Conservation (phyloP, 2,888 invertebrate species). For the Tachina grossa region DNA sequence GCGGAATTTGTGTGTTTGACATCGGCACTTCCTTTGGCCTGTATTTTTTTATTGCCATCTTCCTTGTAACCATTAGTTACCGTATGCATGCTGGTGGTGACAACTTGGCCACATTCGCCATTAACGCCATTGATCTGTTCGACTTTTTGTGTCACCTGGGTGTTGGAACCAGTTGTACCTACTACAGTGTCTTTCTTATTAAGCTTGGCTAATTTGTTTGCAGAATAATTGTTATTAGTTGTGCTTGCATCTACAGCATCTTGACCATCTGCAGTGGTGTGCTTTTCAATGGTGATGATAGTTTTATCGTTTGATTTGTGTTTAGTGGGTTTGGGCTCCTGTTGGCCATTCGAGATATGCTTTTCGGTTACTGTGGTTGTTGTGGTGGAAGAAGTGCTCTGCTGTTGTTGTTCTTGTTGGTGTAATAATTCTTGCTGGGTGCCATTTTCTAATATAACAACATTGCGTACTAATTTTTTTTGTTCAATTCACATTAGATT, state of each 20-base stretch:
- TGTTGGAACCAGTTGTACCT: conserved; percentile 63
- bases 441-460: conserved; percentile 68
- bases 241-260: conserved; percentile 19
- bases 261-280: conserved; percentile 46
- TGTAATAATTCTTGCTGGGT: conserved; percentile 58
- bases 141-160: conserved; percentile 59
- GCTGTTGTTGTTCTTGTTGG: conserved; percentile 69
- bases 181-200: conserved; percentile 55
- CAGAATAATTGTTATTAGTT: conserved; percentile 33
- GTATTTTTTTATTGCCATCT: conserved; percentile 73
- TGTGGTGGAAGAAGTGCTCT: conserved; percentile 68
- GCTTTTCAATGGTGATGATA: conserved; percentile 46
- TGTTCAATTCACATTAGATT: conserved; percentile 2
- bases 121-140: conserved; percentile 59
- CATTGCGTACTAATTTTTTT: conserved; percentile 63
- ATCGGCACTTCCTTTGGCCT: conserved; percentile 75
- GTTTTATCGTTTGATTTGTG: conserved; percentile 38
- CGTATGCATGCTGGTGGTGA: conserved; percentile 73
- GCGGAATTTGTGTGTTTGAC: conserved; percentile 74
- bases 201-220: conserved; percentile 57
- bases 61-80: conserved; percentile 73
- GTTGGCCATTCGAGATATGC: conserved; percentile 57
- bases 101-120: conserved; percentile 60
- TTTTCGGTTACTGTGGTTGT: conserved; percentile 72
- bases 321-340: conserved; percentile 19